Percentiles rank a stretch among this genome's conserved stretches.
Evolutionary conservation across 2,888 invertebrate genomes (phyloP).

Genomic region (Eugnorisma glareosa): DNA sequence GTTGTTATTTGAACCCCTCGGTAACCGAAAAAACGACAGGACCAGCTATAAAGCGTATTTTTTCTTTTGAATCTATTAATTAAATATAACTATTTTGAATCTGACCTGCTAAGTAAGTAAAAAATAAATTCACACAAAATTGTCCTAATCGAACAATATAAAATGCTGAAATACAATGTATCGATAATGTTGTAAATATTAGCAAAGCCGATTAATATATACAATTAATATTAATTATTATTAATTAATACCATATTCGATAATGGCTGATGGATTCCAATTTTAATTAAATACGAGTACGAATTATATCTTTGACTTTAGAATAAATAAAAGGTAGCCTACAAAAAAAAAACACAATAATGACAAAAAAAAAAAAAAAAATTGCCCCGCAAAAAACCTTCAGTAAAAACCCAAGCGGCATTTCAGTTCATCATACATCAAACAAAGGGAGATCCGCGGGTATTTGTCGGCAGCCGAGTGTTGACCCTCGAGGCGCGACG

Average conservation of each 20-base stretch:
- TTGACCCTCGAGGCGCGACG: conserved; percentile 69
- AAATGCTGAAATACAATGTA: background rate
- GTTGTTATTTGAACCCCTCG: background rate
- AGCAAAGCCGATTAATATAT: background rate
- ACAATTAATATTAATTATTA: no score
- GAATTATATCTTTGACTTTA: background rate
- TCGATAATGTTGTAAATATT: background rate
- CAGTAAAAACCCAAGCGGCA: conserved; percentile 4
- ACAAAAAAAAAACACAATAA: background rate
- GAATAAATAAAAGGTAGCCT: background rate
- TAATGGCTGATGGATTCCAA: background rate
- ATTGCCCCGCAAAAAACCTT: conserved; percentile 2
- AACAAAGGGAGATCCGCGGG: conserved; percentile 60
- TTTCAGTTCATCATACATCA: conserved; percentile 44
- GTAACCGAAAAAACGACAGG: background rate
- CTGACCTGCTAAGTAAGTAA: background rate
- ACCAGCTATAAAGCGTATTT: background rate
- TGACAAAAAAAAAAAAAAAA: background rate
- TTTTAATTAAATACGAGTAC: background rate
- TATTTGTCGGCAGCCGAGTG: conserved; percentile 67
- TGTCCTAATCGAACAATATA: background rate
- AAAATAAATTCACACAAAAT: background rate
- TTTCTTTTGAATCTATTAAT: no score
- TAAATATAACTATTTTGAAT: background rate
- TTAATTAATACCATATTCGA: no score